Base-by-base conservation (phyloP, 2,113 vertebrate genomes). In the Hiodon tergisus region DNA sequence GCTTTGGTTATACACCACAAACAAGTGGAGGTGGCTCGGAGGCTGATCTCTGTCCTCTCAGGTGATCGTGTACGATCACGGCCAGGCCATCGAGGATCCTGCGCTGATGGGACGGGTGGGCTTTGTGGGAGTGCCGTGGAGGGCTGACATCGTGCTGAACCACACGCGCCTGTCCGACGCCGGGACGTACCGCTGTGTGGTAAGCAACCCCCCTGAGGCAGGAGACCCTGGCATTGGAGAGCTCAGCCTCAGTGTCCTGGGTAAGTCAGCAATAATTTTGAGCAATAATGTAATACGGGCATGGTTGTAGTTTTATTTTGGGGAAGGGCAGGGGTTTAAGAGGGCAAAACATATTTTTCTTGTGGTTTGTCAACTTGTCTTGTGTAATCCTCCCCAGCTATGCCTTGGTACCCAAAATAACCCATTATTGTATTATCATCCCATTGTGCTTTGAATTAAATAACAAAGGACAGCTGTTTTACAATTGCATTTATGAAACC, bases 11-110 rank as follows among this genome's bases (percentile, higher is more conserved):
- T 31, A 31, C 31, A 31, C 31, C 31, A 31, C 31, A 9, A 59
- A 9, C 3, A 59, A 59, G 58, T 4, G 9, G 14, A 14, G 9
- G 14, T 11, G 9, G 55, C 6, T 9, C 47, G 2, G 46, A 71
- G 14, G 9, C 3, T n/a, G 16, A 11, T 13, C 17, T 72, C 7
- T 62, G 16, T 66, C 31, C 10, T 31, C 51, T 10, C 86, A 94
- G 93, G 90, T 94, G 79, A 92, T 93, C 0, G 89, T 87, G 8
- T 93, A 90, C 6, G 91, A 93, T 79, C 91, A 91, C 2, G 88
- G 89, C 0, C 88, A 92, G 86, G 89, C 90, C 77, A 89, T 91
- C 3, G 92, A 93, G 76, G 89, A 87, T 79, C 84, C 88, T 3
- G 88, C 89, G 6, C 85, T 90, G 60, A 85, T 74, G 2, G 91